These are phyloP conservation scores for Condylura cristata DNA, from an alignment of 2,113 vertebrate species.

Conservation along the genomic window DNA sequence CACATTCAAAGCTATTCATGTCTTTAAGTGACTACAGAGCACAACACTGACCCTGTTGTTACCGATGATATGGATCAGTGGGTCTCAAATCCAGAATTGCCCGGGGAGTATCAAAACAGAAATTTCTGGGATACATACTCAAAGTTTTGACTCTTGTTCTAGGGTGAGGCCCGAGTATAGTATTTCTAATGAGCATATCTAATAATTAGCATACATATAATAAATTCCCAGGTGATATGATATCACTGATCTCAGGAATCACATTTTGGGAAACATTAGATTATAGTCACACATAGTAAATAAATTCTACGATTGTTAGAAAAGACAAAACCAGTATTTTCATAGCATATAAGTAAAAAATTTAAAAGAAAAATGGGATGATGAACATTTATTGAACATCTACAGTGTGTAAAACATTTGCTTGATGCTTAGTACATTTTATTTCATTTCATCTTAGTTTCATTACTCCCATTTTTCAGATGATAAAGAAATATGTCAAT, in stretches of 20 bases:
- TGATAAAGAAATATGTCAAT: neutral
- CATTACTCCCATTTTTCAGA: neutral
- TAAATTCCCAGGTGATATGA: neutral
- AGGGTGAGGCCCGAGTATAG: neutral
- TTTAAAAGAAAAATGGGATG: neutral
- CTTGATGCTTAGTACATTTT: neutral
- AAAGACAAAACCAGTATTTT: neutral
- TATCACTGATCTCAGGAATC: neutral
- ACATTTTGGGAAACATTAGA: conserved; percentile 6
- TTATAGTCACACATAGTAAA: neutral
- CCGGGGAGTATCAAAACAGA: neutral
- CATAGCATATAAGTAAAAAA: neutral
- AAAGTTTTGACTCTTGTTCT: neutral
- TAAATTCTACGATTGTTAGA: neutral
- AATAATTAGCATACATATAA: neutral
- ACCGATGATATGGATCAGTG: neutral
- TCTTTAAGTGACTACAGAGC: neutral
- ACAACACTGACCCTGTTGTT: neutral
- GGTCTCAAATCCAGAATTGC: neutral
- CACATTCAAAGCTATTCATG: neutral
- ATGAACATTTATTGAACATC: neutral
- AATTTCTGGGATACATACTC: neutral
- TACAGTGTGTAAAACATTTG: neutral
- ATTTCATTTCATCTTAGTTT: conserved; percentile 26
- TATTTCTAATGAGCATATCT: no score